A percentile compares a stretch with the other conserved stretches of the same genome.
Evolutionary conservation across 2,797 vertebrate genomes (phyloP).

Genomic region (Pangasius djambal): DNA sequence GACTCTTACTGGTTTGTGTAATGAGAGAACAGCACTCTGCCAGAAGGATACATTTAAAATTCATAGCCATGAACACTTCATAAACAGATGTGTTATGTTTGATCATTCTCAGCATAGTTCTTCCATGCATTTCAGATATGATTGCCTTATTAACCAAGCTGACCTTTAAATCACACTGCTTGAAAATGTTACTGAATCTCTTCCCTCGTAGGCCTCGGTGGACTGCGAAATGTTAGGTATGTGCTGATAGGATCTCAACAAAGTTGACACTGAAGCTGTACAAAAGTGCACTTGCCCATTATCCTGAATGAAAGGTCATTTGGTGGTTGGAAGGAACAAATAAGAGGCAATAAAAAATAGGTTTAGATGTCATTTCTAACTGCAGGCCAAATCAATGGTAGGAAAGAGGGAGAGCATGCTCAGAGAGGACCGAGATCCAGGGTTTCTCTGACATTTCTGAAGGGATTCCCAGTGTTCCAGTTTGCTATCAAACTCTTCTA

Average conservation of each 20-base stretch:
- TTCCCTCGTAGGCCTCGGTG: constrained; percentile 41
- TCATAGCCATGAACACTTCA: constrained; percentile 26
- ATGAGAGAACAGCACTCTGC: constrained; percentile 1
- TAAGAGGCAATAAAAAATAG: constrained; percentile 50
- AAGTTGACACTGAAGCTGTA: constrained; percentile 47
- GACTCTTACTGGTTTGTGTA: constrained; percentile 23
- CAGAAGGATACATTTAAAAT: constrained; percentile 23
- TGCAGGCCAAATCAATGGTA: constrained; percentile 42
- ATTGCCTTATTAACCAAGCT: constrained; percentile 52
- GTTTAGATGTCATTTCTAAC: constrained; percentile 55
- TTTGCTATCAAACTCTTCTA: not conserved
- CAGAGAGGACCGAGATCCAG: constrained; percentile 32
- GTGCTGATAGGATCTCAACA: constrained; percentile 50
- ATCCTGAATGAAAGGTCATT: constrained; percentile 58
- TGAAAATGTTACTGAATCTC: constrained; percentile 47
- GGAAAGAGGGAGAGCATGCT: constrained; percentile 27
- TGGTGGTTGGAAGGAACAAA: constrained; percentile 52
- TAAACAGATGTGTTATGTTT: constrained; percentile 37
- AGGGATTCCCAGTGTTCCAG: constrained; percentile 45
- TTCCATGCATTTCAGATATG: constrained; percentile 35
- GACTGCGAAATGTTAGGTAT: constrained; percentile 49
- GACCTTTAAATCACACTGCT: constrained; percentile 50
- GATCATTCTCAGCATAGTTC: constrained; percentile 47
- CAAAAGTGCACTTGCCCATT: constrained; percentile 54
- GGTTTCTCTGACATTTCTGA: constrained; percentile 53